Conservation (phyloP, 2,797 vertebrate genomes). For the Momotus momota region DNA sequence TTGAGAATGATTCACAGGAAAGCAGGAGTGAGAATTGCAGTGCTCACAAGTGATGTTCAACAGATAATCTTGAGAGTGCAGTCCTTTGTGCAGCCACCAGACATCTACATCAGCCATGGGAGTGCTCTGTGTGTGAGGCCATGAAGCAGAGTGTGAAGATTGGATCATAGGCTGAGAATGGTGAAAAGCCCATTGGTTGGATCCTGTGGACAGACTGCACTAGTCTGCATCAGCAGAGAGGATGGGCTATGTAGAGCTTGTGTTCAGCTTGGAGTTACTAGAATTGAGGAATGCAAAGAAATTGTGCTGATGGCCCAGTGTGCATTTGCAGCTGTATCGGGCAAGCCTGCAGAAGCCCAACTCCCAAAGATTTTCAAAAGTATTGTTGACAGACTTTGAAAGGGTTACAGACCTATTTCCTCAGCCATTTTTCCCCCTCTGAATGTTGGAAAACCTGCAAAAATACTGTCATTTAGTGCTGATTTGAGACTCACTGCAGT, state of each 20-base stretch:
- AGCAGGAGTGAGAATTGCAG: not conserved
- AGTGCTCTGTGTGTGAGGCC: not conserved
- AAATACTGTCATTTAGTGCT: not conserved
- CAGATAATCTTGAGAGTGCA: not conserved
- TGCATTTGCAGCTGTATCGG: not conserved
- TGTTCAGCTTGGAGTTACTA: not conserved
- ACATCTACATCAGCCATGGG: not conserved
- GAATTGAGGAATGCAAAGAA: not conserved
- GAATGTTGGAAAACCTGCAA: not conserved
- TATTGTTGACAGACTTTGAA: not conserved
- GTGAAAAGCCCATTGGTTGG: rapidly evolving
- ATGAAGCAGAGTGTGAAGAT: not conserved
- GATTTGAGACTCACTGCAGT: not conserved
- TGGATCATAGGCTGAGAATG: not conserved
- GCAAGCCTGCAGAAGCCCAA: not conserved
- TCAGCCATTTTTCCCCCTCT: not conserved
- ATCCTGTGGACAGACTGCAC: not conserved
- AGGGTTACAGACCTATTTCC: not conserved
- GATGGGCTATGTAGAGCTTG: not conserved
- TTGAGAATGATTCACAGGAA: not conserved
- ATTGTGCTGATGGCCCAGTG: not conserved
- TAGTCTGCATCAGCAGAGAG: not conserved
- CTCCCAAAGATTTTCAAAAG: not conserved
- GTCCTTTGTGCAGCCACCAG: not conserved
- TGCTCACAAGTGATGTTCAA: not conserved